Conservation (phyloP, 2,797 vertebrate species). For the Sciurus carolinensis region DNA sequence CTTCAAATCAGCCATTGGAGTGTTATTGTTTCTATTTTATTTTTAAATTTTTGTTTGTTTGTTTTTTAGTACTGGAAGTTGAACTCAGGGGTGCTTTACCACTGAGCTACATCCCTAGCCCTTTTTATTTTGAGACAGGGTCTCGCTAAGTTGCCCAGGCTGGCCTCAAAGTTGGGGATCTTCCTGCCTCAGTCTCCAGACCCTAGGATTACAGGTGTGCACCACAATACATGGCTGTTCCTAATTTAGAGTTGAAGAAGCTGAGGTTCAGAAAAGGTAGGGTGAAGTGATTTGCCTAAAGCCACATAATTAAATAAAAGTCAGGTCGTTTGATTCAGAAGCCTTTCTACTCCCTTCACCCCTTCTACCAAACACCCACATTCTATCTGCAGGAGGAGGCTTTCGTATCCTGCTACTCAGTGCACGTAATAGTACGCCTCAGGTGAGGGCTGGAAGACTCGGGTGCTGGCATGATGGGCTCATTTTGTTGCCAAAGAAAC, state of each 20-base stretch:
- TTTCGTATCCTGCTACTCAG: accelerated
- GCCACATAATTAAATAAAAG: not conserved
- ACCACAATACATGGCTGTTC: no score
- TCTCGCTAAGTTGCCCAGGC: no score
- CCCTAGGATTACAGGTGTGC: no score
- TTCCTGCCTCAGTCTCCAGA: no score
- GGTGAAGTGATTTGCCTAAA: not conserved
- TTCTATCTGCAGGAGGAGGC: not conserved
- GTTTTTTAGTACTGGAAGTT: no score
- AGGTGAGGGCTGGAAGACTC: not conserved
- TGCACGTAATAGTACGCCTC: accelerated
- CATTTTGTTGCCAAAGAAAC: not conserved
- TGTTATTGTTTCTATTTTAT: not conserved
- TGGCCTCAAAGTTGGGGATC: no score
- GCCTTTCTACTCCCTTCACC: accelerated
- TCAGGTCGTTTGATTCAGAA: not conserved
- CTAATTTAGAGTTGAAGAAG: not conserved
- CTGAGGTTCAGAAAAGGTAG: not conserved
- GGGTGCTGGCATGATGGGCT: not conserved
- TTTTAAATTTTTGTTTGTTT: no score
- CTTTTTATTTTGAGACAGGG: no score
- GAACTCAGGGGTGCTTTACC: no score
- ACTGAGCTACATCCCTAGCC: no score
- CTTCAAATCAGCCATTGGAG: not conserved
- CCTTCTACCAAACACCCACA: not conserved